Conservation (phyloP, 2,888 invertebrate species). For the Rhagonycha fulva region DNA sequence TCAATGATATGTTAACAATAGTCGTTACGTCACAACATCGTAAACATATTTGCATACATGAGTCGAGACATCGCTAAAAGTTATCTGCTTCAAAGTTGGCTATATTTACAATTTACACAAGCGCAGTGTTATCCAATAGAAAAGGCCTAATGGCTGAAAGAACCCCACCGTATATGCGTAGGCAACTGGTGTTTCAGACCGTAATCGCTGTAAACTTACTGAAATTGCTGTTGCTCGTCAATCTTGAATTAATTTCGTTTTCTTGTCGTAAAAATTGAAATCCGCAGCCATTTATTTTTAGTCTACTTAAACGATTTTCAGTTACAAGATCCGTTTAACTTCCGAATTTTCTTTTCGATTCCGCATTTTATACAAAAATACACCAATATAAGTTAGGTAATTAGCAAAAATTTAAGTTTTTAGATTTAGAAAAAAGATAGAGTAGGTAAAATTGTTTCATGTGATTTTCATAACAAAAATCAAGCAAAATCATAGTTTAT, state of each 20-base stretch:
- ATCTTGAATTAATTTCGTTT: conserved; percentile 24
- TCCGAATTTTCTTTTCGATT: background rate
- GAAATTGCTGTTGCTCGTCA: conserved; percentile 10
- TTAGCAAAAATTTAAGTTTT: too few relatives aligned
- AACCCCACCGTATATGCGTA: conserved; percentile 37
- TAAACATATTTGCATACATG: conserved; percentile 54
- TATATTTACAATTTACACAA: conserved; percentile 35
- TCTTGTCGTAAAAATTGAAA: conserved; percentile 20
- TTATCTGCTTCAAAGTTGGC: conserved; percentile 31
- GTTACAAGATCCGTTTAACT: background rate
- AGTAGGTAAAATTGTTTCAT: too few relatives aligned
- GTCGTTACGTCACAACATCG: conserved; percentile 53
- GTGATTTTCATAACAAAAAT: too few relatives aligned
- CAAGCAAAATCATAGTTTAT: background rate
- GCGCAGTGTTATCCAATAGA: conserved; percentile 46
- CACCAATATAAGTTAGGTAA: too few relatives aligned
- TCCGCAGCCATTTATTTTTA: background rate
- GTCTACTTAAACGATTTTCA: background rate
- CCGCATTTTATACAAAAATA: background rate
- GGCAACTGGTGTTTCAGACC: conserved; percentile 41
- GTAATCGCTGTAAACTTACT: conserved; percentile 8
- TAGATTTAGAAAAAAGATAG: background rate
- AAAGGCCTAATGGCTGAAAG: conserved; percentile 48
- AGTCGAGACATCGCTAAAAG: conserved; percentile 30
- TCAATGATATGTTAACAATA: conserved; percentile 56